These are phyloP conservation scores for Gastrophysa polygoni DNA, from an alignment of 2,888 invertebrate genomes.

Conservation along the genomic window DNA sequence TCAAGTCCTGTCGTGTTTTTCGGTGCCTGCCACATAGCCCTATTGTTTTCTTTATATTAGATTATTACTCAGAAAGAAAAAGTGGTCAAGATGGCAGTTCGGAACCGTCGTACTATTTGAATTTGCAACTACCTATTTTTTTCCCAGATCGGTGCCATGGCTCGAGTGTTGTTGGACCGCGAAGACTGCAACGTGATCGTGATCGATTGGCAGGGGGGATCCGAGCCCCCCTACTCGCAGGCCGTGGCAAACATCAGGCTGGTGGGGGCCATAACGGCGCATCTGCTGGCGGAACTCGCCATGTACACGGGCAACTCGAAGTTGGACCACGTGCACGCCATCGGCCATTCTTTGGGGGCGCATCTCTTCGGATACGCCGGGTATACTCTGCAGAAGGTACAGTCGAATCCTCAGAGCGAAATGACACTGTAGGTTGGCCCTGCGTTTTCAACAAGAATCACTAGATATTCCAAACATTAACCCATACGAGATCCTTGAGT, in stretches of 20 bases:
- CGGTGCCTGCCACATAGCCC: too few species aligned
- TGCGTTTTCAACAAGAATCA: too few species aligned
- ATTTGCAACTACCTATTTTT: background rate
- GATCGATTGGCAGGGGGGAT: constrained; percentile 86
- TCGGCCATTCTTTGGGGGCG: constrained; percentile 87
- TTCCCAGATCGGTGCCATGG: constrained; percentile 69
- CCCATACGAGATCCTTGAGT: too few species aligned
- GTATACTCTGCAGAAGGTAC: constrained; percentile 71
- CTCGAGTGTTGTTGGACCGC: constrained; percentile 71
- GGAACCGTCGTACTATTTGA: too few species aligned
- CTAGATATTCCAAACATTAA: too few species aligned
- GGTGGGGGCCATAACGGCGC: constrained; percentile 82
- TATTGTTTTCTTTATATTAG: too few species aligned
- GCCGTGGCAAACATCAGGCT: constrained; percentile 90
- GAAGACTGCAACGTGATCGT: constrained; percentile 77
- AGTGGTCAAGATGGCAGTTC: too few species aligned
- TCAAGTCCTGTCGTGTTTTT: too few species aligned
- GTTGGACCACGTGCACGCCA: constrained; percentile 76
- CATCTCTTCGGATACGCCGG: constrained; percentile 88
- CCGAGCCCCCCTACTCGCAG: constrained; percentile 87
- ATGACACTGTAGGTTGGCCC: too few species aligned
- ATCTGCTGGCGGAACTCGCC: constrained; percentile 64
- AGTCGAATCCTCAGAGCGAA: background rate
- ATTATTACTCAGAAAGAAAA: too few species aligned
- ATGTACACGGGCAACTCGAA: constrained; percentile 55